These are phyloP conservation scores for Limosa lapponica DNA, from an alignment of 2,797 vertebrate genomes.

Conservation along the genomic window DNA sequence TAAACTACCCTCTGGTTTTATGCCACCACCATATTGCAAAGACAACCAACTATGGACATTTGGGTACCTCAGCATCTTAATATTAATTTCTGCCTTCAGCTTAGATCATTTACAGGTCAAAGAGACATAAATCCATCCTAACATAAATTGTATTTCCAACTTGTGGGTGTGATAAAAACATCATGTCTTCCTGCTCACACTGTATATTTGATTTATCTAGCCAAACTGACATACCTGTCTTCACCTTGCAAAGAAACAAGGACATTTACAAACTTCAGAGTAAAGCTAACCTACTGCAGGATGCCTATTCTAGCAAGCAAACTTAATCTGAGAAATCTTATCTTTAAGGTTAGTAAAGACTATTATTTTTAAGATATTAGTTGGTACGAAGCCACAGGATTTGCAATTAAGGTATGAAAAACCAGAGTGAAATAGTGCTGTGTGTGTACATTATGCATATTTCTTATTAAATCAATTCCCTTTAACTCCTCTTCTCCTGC, in stretches of 20 bases:
- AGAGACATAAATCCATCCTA: neutral
- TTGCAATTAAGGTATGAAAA: slow-evolving; percentile 60
- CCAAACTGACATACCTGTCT: neutral
- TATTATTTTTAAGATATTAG: neutral
- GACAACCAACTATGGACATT: neutral
- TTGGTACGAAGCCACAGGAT: neutral
- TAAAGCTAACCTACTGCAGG: neutral
- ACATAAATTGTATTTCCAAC: neutral
- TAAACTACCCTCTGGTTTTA: neutral
- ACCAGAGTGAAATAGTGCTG: slow-evolving; percentile 8
- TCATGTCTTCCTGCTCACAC: neutral
- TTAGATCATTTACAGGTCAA: neutral
- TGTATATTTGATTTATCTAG: neutral
- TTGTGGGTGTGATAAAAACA: neutral
- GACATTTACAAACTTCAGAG: neutral
- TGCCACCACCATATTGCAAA: neutral
- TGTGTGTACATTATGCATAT: slow-evolving; percentile 59
- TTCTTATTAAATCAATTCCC: slow-evolving; percentile 54
- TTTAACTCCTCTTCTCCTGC: neutral
- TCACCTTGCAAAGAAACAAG: neutral
- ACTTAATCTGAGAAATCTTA: neutral
- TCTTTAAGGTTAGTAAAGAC: neutral
- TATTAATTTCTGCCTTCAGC: neutral
- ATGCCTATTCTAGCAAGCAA: neutral
- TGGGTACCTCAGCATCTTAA: neutral